These are phyloP conservation scores for Vannuccia rotundouncinata DNA, from an alignment of 2,888 invertebrate genomes.

Conservation along the genomic window DNA sequence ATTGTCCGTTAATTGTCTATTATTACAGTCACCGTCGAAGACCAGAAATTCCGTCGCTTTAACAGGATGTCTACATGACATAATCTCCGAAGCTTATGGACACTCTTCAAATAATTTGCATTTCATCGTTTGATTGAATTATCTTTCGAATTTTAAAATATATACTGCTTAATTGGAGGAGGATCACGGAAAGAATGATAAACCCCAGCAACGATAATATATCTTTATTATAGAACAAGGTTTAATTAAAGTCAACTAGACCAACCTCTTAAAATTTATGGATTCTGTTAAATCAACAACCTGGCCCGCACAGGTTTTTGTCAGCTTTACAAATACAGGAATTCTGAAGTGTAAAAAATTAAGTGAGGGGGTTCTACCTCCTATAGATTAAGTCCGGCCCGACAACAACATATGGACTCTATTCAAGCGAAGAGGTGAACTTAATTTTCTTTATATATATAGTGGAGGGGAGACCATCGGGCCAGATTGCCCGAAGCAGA, in stretches of 20 bases:
- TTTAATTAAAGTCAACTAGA: background rate
- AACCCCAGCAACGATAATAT: background rate
- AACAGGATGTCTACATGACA: background rate
- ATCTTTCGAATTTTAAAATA: background rate
- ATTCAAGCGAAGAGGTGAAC: background rate
- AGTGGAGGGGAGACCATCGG: background rate
- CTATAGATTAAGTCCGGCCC: background rate
- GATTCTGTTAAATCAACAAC: background rate
- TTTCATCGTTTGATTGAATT: background rate
- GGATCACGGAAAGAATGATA: background rate
- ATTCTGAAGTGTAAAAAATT: background rate
- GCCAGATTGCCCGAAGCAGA: background rate
- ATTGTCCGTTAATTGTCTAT: background rate
- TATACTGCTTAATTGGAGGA: background rate
- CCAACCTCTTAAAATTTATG: background rate
- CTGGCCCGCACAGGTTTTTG: background rate
- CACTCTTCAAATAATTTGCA: background rate
- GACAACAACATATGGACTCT: background rate
- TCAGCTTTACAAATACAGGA: background rate
- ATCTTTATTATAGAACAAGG: too few species aligned
- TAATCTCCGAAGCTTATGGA: constrained; percentile 14
- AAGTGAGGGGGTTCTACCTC: background rate
- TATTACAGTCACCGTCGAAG: background rate
- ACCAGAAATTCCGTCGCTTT: background rate
- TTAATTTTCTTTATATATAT: background rate